Evolutionary conservation across 2,113 vertebrate species (phyloP).

Genomic region (Orientallactaga bullata): DNA sequence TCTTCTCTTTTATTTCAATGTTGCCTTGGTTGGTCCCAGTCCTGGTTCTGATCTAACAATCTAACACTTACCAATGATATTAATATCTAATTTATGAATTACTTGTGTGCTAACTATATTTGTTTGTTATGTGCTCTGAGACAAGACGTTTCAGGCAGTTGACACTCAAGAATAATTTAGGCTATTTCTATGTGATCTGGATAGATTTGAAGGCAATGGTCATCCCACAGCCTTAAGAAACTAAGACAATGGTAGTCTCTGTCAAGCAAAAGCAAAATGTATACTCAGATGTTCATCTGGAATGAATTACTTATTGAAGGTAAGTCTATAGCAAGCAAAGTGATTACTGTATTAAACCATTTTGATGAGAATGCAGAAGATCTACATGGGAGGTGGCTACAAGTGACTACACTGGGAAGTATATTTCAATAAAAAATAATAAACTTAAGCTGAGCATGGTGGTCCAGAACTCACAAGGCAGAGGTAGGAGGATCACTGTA

Average conservation of each 20-base stretch:
- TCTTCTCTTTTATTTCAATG: no score
- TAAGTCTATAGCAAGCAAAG: background rate
- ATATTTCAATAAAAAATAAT: background rate
- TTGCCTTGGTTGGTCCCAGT: no score
- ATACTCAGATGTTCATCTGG: background rate
- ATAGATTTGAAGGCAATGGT: background rate
- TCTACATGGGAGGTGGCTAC: background rate
- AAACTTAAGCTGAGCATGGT: background rate
- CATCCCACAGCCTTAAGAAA: background rate
- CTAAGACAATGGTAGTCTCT: background rate
- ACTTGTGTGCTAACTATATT: background rate
- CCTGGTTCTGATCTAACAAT: no score
- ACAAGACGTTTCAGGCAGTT: background rate
- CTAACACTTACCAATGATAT: background rate
- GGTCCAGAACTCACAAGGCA: no score
- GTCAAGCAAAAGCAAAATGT: background rate
- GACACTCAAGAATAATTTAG: background rate
- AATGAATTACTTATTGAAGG: background rate
- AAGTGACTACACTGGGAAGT: background rate
- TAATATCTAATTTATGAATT: background rate
- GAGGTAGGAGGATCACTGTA: no score
- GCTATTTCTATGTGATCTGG: background rate
- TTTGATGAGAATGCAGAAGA: background rate
- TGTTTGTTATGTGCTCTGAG: background rate
- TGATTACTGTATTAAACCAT: background rate